phyloP scores from a whole-genome alignment of 2,113 vertebrate genomes.

The Chlamydotis undulata region DNA sequence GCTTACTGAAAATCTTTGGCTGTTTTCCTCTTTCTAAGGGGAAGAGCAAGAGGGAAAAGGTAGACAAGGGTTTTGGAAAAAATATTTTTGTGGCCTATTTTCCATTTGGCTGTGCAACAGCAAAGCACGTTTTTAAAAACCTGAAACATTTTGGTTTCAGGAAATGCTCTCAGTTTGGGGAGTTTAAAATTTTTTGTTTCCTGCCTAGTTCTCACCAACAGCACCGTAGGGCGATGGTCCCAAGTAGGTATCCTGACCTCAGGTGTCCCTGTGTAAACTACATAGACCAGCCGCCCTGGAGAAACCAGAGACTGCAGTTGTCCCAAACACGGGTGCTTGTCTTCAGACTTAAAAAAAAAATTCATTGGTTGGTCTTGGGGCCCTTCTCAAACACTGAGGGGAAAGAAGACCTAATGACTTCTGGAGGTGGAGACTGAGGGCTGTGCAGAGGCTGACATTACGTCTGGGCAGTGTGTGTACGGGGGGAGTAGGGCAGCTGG shows the following conservation, averaged over 20 bases:
- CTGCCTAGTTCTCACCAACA: neutral
- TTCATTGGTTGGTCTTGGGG: neutral
- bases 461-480: rapidly evolving
- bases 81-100: neutral
- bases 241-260: neutral
- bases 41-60: neutral
- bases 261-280: neutral
- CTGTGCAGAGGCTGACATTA: rapidly evolving
- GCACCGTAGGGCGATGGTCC: neutral
- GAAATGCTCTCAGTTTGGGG: neutral
- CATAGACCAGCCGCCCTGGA: neutral
- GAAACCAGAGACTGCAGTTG: neutral
- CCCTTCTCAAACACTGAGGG: neutral
- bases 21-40: neutral
- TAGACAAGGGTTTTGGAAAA: neutral
- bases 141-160: neutral
- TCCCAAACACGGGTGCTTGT: neutral
- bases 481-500: neutral
- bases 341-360: neutral
- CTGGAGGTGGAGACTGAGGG: neutral
- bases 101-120: neutral
- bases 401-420: neutral
- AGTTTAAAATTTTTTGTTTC: neutral
- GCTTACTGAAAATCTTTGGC: neutral
- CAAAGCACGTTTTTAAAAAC: neutral